A percentile compares a stretch with the other conserved stretches of the same genome.
Evolutionary conservation across 1,140 invertebrate species (phyloP).

Genomic region (Diprion similis): DNA sequence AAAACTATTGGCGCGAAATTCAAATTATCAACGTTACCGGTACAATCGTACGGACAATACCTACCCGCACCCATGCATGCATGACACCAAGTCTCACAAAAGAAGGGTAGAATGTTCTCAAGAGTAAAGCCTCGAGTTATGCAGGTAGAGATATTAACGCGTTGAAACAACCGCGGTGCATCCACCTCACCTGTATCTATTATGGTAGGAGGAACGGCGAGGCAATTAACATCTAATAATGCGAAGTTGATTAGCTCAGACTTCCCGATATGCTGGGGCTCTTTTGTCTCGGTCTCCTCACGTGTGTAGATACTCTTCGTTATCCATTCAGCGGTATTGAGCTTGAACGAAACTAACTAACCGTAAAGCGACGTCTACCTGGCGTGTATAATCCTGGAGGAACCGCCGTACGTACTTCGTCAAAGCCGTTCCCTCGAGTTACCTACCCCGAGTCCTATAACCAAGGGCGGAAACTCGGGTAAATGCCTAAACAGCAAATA

Average conservation of each 20-base stretch:
- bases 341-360: too few species aligned
- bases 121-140: not conserved
- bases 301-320: too few species aligned
- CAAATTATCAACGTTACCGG: not conserved
- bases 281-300: too few species aligned
- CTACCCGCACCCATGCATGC: not conserved
- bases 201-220: not conserved
- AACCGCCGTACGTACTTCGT: not conserved
- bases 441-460: too few species aligned
- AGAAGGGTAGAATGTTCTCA: slow-evolving; percentile 4
- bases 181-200: too few species aligned
- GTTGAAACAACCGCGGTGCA: too few species aligned
- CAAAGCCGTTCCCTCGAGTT: not conserved
- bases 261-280: too few species aligned
- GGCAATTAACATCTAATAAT: not conserved
- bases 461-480: too few species aligned
- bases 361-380: too few species aligned
- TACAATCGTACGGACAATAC: not conserved
- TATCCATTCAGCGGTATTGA: too few species aligned
- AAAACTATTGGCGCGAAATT: not conserved
- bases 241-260: not conserved
- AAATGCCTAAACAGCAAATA: too few species aligned
- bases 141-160: too few species aligned
- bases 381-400: not conserved
- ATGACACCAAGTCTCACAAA: not conserved